These are phyloP conservation scores for Tangara arthus DNA, from an alignment of 2,797 vertebrate genomes.

Conservation along the genomic window DNA sequence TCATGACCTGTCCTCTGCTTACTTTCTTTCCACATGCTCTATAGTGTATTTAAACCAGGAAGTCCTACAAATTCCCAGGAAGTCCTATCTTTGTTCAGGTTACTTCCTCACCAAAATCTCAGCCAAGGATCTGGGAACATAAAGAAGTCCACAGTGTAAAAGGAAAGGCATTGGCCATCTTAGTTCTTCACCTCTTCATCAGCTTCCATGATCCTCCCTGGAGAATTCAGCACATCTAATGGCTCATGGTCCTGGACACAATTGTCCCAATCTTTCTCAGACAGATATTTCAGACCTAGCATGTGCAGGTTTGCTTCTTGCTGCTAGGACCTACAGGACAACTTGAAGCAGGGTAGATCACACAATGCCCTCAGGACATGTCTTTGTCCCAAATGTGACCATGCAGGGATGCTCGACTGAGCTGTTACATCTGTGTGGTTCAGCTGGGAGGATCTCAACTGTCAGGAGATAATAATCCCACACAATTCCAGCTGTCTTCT, in stretches of 20 bases:
- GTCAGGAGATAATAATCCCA: not conserved
- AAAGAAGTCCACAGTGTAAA: not conserved
- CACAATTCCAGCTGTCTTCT: not conserved
- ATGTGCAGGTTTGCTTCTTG: not conserved
- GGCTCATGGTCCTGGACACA: not conserved
- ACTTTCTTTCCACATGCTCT: not conserved
- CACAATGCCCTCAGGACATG: accelerated
- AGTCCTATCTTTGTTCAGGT: not conserved
- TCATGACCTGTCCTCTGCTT: not conserved
- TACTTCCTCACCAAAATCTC: not conserved
- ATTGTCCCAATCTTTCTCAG: not conserved
- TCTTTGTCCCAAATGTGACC: not conserved
- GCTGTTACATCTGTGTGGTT: not conserved
- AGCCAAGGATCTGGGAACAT: not conserved
- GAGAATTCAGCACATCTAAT: not conserved
- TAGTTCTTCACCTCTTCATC: not conserved
- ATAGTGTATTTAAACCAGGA: not conserved
- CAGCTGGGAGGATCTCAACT: not conserved
- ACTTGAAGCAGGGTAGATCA: not conserved
- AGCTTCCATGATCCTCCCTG: not conserved
- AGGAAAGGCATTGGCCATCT: not conserved
- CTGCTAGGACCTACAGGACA: not conserved
- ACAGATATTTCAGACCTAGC: not conserved
- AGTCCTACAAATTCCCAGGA: not conserved
- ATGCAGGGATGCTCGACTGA: not conserved